Evolutionary conservation across 2,113 vertebrate genomes (phyloP).

Genomic region (Rhabdornis inornatus): DNA sequence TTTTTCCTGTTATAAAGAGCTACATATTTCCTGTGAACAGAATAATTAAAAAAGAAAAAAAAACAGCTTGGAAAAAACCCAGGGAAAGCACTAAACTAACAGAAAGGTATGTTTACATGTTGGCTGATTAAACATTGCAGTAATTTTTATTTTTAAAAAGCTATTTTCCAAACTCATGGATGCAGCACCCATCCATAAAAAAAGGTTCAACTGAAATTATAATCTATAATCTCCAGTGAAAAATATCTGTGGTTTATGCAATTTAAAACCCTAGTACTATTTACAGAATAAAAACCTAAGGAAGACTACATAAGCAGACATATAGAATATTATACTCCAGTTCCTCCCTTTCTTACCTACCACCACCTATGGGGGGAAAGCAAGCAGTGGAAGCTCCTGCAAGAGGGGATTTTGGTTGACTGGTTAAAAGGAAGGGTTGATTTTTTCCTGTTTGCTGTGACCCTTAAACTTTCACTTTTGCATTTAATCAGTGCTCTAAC

Average conservation of each 20-base stretch:
- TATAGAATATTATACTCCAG: fast-evolving
- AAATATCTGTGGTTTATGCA: not conserved
- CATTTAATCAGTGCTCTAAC: not conserved
- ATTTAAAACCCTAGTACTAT: not conserved
- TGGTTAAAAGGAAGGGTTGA: fast-evolving
- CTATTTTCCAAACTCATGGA: not conserved
- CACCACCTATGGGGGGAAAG: fast-evolving
- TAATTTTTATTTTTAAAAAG: not conserved
- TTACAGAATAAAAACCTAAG: not conserved
- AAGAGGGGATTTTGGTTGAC: not conserved
- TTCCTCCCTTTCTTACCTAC: not conserved
- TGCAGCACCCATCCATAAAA: not conserved
- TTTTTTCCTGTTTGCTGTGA: not conserved
- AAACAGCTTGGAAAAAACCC: fast-evolving
- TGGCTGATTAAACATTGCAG: not conserved
- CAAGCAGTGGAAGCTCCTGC: not conserved
- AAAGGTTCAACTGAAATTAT: not conserved
- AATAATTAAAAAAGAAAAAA: not conserved
- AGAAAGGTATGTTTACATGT: not conserved
- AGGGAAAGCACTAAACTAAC: not conserved
- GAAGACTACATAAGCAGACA: not conserved
- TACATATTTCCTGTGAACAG: not conserved
- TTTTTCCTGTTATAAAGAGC: not conserved
- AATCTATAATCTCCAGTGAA: not conserved
- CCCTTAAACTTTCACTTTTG: not conserved